Evolutionary conservation across 2,113 vertebrate species (phyloP).

Genomic region (Chroicocephalus ridibundus): DNA sequence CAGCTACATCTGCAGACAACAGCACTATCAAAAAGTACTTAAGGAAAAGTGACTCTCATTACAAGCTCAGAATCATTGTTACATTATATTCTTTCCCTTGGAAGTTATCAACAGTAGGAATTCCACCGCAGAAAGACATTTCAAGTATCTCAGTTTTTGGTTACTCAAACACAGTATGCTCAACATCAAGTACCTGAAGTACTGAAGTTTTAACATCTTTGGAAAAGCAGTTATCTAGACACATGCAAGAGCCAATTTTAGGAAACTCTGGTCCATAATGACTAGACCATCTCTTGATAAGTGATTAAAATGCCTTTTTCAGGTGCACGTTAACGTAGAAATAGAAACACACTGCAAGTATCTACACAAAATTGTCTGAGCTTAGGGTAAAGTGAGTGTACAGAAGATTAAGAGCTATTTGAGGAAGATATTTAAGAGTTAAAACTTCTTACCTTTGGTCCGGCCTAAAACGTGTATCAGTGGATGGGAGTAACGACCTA

Average conservation of each 20-base stretch:
- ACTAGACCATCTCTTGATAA: not conserved
- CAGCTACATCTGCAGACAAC: not conserved
- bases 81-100: not conserved
- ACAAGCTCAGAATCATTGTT: not conserved
- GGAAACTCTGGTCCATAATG: not conserved
- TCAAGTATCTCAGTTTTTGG: not conserved
- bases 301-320: not conserved
- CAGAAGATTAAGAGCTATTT: not conserved
- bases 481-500: constrained; percentile 84
- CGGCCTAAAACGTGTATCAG: constrained; percentile 90
- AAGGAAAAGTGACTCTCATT: not conserved
- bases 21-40: not conserved
- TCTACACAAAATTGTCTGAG: not conserved
- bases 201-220: not conserved
- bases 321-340: not conserved
- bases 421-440: not conserved
- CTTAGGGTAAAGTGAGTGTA: not conserved
- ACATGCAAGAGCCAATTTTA: not conserved
- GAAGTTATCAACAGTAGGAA: not conserved
- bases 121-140: not conserved
- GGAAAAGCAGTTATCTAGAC: not conserved
- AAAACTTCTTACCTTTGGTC: constrained; percentile 88
- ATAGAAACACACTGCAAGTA: not conserved
- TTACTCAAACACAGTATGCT: not conserved
- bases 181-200: not conserved